phyloP scores from a whole-genome alignment of 2,888 invertebrate genomes.

The Meganola albula region DNA sequence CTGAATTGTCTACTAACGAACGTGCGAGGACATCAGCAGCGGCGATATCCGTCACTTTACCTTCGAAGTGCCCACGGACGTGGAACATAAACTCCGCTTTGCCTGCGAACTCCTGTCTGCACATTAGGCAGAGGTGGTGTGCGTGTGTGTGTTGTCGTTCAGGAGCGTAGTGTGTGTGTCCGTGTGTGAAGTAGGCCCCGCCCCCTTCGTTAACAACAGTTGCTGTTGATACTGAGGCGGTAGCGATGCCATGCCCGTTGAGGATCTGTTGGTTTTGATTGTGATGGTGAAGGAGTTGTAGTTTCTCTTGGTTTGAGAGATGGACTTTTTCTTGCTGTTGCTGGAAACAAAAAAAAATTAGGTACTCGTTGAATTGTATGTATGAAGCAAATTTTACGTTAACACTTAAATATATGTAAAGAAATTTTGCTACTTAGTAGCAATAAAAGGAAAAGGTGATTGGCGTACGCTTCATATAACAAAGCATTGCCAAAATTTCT shows the following conservation, averaged over 20 bases:
- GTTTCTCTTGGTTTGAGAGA: conserved; percentile 68
- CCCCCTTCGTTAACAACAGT: conserved; percentile 64
- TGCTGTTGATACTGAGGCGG: conserved; percentile 64
- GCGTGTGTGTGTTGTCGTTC: conserved; percentile 69
- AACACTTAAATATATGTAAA: no score
- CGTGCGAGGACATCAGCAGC: conserved; percentile 73
- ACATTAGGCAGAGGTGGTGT: conserved; percentile 80
- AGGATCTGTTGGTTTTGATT: conserved; percentile 71
- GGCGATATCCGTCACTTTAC: conserved; percentile 71
- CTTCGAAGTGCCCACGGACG: conserved; percentile 81
- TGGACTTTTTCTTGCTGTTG: conserved; percentile 74
- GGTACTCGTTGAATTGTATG: no score
- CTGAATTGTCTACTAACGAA: conserved; percentile 73
- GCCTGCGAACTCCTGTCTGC: conserved; percentile 80
- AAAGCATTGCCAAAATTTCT: no score
- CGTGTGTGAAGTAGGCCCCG: conserved; percentile 66
- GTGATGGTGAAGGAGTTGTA: conserved; percentile 67
- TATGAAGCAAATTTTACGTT: no score
- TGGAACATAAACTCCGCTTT: conserved; percentile 84
- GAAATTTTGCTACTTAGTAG: no score
- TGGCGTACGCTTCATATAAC: no score
- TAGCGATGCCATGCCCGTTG: conserved; percentile 65
- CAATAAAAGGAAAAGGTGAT: no score
- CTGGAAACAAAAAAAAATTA: conserved; percentile 11
- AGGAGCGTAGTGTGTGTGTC: conserved; percentile 67